These are phyloP conservation scores for Trochalopteron elliotii DNA, from an alignment of 2,113 vertebrate species.

Conservation along the genomic window DNA sequence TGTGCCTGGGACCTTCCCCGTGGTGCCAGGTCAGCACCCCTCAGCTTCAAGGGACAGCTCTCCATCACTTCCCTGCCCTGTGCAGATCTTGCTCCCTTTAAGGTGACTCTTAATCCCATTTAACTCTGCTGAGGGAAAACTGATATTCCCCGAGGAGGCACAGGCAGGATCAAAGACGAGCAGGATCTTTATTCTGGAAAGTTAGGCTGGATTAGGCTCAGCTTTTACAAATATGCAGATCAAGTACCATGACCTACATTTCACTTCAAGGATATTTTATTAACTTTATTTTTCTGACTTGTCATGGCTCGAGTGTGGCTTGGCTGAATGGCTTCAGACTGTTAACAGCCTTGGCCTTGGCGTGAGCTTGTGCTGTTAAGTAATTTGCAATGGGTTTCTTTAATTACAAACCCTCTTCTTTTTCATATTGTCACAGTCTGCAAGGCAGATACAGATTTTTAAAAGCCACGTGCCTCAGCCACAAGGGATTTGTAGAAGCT, in stretches of 20 bases:
- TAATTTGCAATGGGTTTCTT: slow-evolving; percentile 18
- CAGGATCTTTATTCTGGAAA: background rate
- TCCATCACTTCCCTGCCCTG: background rate
- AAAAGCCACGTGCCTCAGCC: background rate
- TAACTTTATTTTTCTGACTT: slow-evolving; percentile 35
- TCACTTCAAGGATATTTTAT: slow-evolving; percentile 44
- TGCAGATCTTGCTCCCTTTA: background rate
- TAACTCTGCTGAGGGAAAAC: background rate
- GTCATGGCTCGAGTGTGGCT: slow-evolving; percentile 23
- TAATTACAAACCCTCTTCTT: slow-evolving; percentile 20
- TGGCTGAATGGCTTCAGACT: background rate
- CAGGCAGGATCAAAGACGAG: slow-evolving; percentile 25
- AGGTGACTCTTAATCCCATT: background rate
- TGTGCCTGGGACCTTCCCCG: fast-evolving
- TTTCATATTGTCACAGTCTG: background rate
- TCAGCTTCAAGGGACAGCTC: fast-evolving
- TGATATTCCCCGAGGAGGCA: slow-evolving; percentile 8
- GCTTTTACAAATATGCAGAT: slow-evolving; percentile 50
- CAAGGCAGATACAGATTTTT: background rate
- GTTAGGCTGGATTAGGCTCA: slow-evolving; percentile 4
- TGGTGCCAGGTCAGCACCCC: fast-evolving
- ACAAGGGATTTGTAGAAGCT: background rate
- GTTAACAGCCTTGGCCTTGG: background rate
- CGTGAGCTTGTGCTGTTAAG: background rate
- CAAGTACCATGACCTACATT: slow-evolving; percentile 4